Percentiles rank a stretch among this genome's conserved stretches.
Evolutionary conservation across 2,113 vertebrate genomes (phyloP).

Genomic region (Dicentrarchus labrax): DNA sequence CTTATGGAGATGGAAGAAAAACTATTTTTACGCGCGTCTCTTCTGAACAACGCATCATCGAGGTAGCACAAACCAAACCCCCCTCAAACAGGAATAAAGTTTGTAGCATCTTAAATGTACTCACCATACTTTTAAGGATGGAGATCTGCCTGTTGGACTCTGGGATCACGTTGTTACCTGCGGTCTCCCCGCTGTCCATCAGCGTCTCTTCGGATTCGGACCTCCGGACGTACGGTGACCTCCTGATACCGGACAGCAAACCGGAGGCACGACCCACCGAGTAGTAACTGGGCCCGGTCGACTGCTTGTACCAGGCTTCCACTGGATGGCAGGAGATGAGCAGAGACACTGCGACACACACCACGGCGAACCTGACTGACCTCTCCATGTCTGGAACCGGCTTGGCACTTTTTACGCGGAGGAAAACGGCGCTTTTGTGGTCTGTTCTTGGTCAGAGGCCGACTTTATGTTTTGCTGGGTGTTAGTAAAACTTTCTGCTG

Average conservation of each 20-base stretch:
- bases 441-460: conserved; percentile 2
- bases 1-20: neutral
- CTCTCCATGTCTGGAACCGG: conserved; percentile 74
- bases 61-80: too few relatives aligned
- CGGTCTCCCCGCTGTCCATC: conserved; percentile 67
- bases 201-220: conserved; percentile 71
- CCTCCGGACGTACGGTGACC: conserved; percentile 82
- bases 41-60: neutral
- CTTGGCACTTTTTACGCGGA: conserved; percentile 47
- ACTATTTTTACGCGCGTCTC: conserved; percentile 1
- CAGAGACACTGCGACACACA: conserved; percentile 83
- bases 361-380: conserved; percentile 68
- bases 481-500: conserved; percentile 56
- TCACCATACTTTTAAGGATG: conserved; percentile 84
- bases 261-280: conserved; percentile 90
- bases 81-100: neutral
- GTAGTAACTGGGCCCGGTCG: conserved; percentile 84
- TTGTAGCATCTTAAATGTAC: conserved; percentile 29
- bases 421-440: neutral
- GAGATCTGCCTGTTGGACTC: conserved; percentile 65
- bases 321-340: conserved; percentile 82
- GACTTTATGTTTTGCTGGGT: conserved; percentile 53
- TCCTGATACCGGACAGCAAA: conserved; percentile 86
- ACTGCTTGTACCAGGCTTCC: conserved; percentile 87
- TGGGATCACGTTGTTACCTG: conserved; percentile 54